Base-by-base conservation (phyloP, 2,113 vertebrate species). In the Eidolon helvum region DNA sequence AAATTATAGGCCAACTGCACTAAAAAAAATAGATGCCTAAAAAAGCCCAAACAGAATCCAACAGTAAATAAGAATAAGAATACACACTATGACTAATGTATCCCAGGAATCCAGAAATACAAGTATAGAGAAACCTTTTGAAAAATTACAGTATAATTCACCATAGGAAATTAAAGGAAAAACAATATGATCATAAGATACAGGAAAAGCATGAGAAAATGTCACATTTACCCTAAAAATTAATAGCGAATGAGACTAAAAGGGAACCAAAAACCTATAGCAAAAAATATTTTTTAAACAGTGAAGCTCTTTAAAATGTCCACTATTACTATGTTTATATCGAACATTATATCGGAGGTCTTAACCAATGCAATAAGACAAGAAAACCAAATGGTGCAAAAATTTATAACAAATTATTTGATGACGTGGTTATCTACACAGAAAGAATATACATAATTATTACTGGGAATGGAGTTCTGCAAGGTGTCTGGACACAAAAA, bases 371-470 rank as follows among this genome's bases (percentile, higher is more conserved):
- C 8, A 74, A 4, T 68, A 88, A n/a, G n/a, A 59, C 28, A 71
- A 69, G 55, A 59, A 91, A 74, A 55, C 35, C 75, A 90, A 92
- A 87, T 14, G 19, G 22, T 5, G 30, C 45, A 65, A 93, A 45
- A 89, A 75, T 21, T 55, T 21, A 65, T 72, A 85, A 71, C 63
- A 86, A 78, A 90, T 69, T 50, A 96, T 55, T 63, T 80, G 43
- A 50, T 21, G 22, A 89, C 38, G 53, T 7, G 4, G 19, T 30
- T 59, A 93, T 85, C 26, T 77, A 84, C 9, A 45, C 0, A 91
- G n/a, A 95, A 91, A 68, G n/a, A 93, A 72, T 50, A 89, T 16
- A 89, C 7, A 87, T 12, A 92, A 40, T 57, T 66, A 72, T 89
- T 79, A 86, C 7, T 68, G 18, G 59, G 59, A 69, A 71, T 15